Base-by-base conservation (phyloP, 2,888 invertebrate species). In the Alviniconcha strummeri region DNA sequence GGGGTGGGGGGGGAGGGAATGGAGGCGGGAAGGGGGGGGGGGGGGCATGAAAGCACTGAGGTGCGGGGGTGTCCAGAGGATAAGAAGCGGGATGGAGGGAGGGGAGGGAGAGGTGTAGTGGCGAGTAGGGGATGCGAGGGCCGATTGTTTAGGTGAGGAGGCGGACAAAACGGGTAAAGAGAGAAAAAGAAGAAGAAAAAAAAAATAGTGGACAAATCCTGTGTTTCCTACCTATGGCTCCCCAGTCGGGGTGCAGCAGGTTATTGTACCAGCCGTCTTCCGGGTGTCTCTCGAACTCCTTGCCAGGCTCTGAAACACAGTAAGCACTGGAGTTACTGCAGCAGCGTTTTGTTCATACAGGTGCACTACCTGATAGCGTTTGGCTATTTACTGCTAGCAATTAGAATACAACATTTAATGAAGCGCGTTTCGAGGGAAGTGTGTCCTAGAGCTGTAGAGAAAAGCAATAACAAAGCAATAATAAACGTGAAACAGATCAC, bases 241-340 rank as follows among this genome's bases (percentile, higher is more conserved):
- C 95, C 88, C 93, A 92, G 82, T 93, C 93, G 0, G 94, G 94
- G 84, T 94, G 91, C 52, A 93, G 91, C 5, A 93, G 87, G 87
- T 95, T 94, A 89, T 95, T 95, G 89, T 92, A 94, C 92, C 94
- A 95, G 19, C 95, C 95, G 89, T 95, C 94, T 86, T 91, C 94
- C 0, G 93, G 93, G 80, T 92, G 91, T 77, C 92, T 92, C 85
- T 94, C 94, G 54, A 87, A 83, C 7, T 89, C 86, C 55, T 77
- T 71, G 13, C 19, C 67, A 9, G n/a, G 54, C 54, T 54, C 64
- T 17, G 17, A 13, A 55, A 15, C n/a, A 78, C 11, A 54, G 13
- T 19, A 75, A 36, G 7, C 52, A 5, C 55, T 11, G 13, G 36
- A 82, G 9, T 54, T 2, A 54, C n/a, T 76, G 19, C 17, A 52